These are phyloP conservation scores for Piprites chloris DNA, from an alignment of 2,113 vertebrate genomes.

Conservation along the genomic window DNA sequence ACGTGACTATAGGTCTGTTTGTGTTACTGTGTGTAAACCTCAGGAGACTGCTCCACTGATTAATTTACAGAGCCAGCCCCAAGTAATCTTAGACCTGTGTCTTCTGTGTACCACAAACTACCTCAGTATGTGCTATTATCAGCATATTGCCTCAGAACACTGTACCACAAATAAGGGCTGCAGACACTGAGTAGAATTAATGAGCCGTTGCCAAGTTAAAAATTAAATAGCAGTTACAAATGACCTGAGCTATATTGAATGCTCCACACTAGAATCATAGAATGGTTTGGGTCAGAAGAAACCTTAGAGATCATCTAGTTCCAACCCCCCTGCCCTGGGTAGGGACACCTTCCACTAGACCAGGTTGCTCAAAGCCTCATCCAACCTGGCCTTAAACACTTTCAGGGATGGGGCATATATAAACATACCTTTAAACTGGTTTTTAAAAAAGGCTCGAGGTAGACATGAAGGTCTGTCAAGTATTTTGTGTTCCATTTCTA, in stretches of 20 bases:
- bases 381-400: background rate
- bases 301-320: background rate
- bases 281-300: background rate
- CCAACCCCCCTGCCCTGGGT: too few relatives aligned
- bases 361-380: background rate
- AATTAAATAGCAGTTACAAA: conserved; percentile 30
- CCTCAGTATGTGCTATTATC: background rate
- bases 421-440: background rate
- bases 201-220: conserved; percentile 30
- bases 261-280: background rate
- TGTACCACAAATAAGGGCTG: background rate
- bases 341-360: background rate
- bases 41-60: background rate
- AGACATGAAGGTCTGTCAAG: background rate
- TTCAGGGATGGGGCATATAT: background rate
- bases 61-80: background rate
- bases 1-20: background rate
- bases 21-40: background rate
- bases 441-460: background rate
- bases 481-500: background rate
- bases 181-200: conserved; percentile 14
- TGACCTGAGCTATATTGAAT: background rate
- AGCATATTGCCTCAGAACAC: background rate
- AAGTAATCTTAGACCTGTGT: background rate
- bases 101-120: background rate